These are phyloP conservation scores for Pica pica DNA, from an alignment of 2,113 vertebrate species.

Conservation along the genomic window DNA sequence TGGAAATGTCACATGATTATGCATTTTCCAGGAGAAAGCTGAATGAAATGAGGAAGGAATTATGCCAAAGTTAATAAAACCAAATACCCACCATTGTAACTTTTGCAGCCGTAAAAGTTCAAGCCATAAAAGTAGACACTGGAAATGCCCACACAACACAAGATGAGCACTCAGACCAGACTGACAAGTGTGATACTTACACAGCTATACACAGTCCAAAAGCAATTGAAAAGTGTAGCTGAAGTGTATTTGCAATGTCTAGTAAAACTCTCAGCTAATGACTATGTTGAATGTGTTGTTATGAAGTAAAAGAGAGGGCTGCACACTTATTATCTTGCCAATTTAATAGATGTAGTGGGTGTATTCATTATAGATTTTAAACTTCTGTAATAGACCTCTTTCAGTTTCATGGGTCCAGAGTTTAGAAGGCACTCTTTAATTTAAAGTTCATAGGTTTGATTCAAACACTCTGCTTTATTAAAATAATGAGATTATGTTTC, in stretches of 20 bases:
- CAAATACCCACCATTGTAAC: background rate
- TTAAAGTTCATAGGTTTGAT: background rate
- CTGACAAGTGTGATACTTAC: background rate
- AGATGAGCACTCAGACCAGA: background rate
- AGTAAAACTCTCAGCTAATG: background rate
- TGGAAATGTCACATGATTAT: background rate
- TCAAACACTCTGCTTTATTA: background rate
- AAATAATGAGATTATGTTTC: background rate
- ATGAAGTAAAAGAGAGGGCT: background rate
- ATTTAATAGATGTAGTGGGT: background rate
- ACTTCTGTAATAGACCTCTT: conserved; percentile 4
- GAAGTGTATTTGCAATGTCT: background rate
- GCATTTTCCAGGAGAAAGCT: background rate
- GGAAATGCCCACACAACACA: background rate
- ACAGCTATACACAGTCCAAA: background rate
- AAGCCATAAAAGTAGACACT: background rate
- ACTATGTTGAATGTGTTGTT: background rate
- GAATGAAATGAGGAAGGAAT: background rate
- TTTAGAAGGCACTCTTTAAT: background rate
- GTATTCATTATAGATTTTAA: conserved; percentile 13
- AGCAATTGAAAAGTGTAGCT: background rate
- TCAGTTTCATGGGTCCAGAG: background rate
- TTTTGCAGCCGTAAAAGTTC: background rate
- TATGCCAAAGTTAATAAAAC: background rate
- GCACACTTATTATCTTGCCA: conserved; percentile 15